Evolutionary conservation across 2,113 vertebrate genomes (phyloP).

Genomic region (Hemiscyllium ocellatum): DNA sequence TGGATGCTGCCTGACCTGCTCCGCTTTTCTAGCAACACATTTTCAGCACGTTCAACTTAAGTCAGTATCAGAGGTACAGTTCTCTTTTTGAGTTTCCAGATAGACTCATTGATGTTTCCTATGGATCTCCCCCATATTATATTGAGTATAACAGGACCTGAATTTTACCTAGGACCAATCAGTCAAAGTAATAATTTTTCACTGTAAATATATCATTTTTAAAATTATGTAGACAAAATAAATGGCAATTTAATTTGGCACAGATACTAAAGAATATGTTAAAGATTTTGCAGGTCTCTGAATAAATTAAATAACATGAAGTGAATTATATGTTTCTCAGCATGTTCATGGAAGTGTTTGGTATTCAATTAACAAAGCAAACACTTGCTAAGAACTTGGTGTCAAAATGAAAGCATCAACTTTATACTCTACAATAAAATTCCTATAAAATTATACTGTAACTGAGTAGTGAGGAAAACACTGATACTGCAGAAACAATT

Average conservation of each 20-base stretch:
- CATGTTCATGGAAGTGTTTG: neutral
- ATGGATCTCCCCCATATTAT: neutral
- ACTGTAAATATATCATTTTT: neutral
- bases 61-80: neutral
- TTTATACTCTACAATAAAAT: slow-evolving; percentile 1
- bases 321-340: neutral
- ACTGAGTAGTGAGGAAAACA: neutral
- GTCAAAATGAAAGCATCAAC: neutral
- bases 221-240: neutral
- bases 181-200: neutral
- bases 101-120: neutral
- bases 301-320: neutral
- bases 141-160: neutral
- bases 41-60: neutral
- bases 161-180: neutral
- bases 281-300: neutral
- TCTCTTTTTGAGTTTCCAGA: neutral
- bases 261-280: neutral
- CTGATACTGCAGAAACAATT: neutral
- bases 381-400: neutral
- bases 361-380: neutral
- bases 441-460: neutral
- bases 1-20: no score
- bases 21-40: no score
- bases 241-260: neutral